Base-by-base conservation (phyloP, 2,113 vertebrate species). In the Strigops habroptila region DNA sequence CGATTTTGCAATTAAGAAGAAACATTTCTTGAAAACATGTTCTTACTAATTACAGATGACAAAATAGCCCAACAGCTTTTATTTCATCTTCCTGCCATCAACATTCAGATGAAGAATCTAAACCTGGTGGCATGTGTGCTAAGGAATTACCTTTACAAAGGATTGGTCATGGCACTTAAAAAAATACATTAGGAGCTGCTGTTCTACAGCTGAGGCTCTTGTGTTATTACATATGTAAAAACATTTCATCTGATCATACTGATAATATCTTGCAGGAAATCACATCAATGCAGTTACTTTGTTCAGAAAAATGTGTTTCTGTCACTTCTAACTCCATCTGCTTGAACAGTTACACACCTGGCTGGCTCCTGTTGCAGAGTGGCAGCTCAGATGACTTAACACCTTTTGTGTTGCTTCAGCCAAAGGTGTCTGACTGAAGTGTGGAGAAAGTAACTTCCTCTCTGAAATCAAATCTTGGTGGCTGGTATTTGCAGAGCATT, bases 271-370 rank as follows among this genome's bases (percentile, higher is more conserved):
- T 37, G 55, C 91, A 93, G 90, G 78, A 82, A 83, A 89, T 48
- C 12, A 49, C 44, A 51, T 37, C 49, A 91, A 64, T 14, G 4
- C 22, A 60, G 53, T 41, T 68, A 35, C 49, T 90, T 33, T 76
- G 82, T 44, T 57, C 24, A 35, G 37, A 46, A 89, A 31, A 78
- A 63, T 7, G 84, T 11, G 28, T 57, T 68, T 51, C 64, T 88
- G 55, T 31, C 55, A 44, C 46, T 27, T 80, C 6, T 1, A 81
- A 60, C 76, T 43, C 44, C 62, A 69, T 77, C 35, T 65, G 76
- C 69, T 69, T 6, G 35, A 84, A 22, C 41, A 48, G 64, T 51
- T 95, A 94, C 97, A 95, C 88, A 98, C 98, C 98, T 98, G 97
- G 57, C 59, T 1, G 2, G 85, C 86, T 92, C 89, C 95, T 49